phyloP scores from a whole-genome alignment of 2,888 invertebrate genomes.

The Apamea anceps region DNA sequence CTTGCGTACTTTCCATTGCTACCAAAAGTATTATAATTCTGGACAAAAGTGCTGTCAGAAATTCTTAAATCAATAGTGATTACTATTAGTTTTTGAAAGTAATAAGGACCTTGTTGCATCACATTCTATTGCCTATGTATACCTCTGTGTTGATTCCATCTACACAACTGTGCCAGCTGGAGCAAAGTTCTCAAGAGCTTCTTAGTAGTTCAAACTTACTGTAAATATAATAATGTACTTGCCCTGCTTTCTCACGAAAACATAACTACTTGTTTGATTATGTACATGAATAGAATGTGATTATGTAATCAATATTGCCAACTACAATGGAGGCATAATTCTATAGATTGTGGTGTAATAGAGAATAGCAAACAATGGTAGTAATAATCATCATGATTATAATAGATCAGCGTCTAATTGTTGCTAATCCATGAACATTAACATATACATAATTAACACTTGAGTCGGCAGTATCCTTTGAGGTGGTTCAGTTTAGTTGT shows the following conservation, averaged over 20 bases:
- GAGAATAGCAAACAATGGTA: background rate
- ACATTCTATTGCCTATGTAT: background rate
- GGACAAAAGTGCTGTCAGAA: too few relatives aligned
- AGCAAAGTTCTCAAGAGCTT: background rate
- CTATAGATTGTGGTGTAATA: background rate
- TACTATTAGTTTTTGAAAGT: background rate
- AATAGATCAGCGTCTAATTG: background rate
- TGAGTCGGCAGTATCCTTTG: constrained; percentile 1
- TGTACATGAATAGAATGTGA: background rate
- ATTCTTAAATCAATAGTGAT: background rate
- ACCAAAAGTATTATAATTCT: background rate
- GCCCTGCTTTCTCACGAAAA: background rate
- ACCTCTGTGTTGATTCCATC: too few relatives aligned
- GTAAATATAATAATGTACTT: background rate
- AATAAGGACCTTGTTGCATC: background rate
- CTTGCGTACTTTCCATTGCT: background rate
- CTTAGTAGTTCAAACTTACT: background rate
- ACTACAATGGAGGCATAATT: background rate
- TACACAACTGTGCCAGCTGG: background rate
- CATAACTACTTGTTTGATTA: background rate
- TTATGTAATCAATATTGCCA: background rate
- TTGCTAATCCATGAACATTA: constrained; percentile 2
- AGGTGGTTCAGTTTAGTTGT: background rate
- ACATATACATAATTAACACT: constrained; percentile 1
- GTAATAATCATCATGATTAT: background rate